These are phyloP conservation scores for Drosophila yakuba DNA, from an alignment of 1,140 invertebrate genomes.

Conservation along the genomic window DNA sequence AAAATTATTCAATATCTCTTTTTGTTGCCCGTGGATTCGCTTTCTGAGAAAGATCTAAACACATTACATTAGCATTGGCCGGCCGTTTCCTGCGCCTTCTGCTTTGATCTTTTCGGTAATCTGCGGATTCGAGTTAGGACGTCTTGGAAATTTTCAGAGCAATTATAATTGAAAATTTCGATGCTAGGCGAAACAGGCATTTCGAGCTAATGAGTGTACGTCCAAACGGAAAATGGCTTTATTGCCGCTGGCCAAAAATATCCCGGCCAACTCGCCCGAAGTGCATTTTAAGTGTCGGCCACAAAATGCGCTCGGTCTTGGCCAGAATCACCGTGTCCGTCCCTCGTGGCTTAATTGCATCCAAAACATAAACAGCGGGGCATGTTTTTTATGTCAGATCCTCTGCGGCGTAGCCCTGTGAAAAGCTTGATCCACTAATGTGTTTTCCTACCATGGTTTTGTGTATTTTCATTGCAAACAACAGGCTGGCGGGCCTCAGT, in stretches of 20 bases:
- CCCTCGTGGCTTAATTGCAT: conserved; percentile 46
- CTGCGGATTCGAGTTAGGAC: conserved; percentile 46
- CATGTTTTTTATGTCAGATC: conserved; percentile 38
- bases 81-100: conserved; percentile 7
- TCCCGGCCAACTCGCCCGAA: conserved; percentile 18
- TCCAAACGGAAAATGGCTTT: conserved; percentile 9
- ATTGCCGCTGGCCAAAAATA: conserved; percentile 34
- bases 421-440: conserved; percentile 37
- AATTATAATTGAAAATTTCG: conserved; percentile 51
- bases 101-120: conserved; percentile 48
- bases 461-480: conserved; percentile 39
- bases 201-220: conserved; percentile 28
- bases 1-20: neutral
- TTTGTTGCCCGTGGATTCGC: neutral
- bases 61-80: conserved; percentile 44
- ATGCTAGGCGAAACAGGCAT: conserved; percentile 40
- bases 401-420: conserved; percentile 10
- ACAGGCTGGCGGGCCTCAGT: conserved; percentile 12
- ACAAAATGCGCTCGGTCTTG: conserved; percentile 22
- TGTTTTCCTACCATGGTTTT: conserved; percentile 39
- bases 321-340: conserved; percentile 2
- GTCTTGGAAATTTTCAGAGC: conserved; percentile 25
- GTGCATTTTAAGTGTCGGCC: conserved; percentile 44
- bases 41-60: neutral
- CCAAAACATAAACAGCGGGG: conserved; percentile 39